Conservation (phyloP, 2,797 vertebrate genomes). For the Ceyx erithaca region DNA sequence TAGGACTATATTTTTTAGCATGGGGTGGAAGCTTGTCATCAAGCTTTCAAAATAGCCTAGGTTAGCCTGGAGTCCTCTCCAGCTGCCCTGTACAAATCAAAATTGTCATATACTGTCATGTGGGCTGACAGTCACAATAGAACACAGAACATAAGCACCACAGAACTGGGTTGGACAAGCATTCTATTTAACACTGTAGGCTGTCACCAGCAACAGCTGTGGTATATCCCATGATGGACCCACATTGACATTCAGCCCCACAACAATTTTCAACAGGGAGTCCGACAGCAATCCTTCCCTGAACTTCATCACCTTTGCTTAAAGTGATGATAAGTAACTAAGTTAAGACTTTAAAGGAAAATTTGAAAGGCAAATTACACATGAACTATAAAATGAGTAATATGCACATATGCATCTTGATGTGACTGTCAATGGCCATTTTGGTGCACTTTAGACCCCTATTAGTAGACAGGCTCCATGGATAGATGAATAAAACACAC, state of each 20-base stretch:
- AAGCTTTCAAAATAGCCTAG: neutral
- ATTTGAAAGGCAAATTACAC: neutral
- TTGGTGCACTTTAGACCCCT: neutral
- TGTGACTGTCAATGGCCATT: neutral
- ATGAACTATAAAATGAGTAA: neutral
- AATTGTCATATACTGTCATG: neutral
- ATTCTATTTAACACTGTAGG: neutral
- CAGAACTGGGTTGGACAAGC: neutral
- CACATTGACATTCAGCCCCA: neutral
- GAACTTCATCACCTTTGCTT: neutral
- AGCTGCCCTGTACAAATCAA: neutral
- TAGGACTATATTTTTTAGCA: neutral
- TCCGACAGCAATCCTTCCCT: neutral
- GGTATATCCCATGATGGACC: neutral
- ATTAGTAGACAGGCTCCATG: neutral
- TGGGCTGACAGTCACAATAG: neutral
- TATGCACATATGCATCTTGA: neutral
- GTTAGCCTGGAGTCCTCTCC: neutral
- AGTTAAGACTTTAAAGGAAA: neutral
- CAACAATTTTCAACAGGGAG: neutral
- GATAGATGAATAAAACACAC: neutral
- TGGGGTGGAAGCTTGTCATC: accelerated
- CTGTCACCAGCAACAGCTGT: neutral
- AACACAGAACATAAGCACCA: neutral
- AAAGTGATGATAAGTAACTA: neutral